Evolutionary conservation across 2,797 vertebrate genomes (phyloP).

Genomic region (Anableps anableps): DNA sequence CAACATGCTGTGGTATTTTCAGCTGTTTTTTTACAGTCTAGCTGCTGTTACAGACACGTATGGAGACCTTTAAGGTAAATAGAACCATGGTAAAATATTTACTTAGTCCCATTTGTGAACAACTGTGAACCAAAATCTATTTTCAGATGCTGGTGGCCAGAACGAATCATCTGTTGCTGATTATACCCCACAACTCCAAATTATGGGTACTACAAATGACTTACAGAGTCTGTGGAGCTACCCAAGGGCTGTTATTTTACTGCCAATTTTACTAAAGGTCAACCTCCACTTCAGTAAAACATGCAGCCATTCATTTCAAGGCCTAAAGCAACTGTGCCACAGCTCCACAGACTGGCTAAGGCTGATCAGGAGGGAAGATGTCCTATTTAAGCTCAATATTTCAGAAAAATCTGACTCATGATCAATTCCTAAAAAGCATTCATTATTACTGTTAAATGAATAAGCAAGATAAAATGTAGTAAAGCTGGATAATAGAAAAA

Average conservation of each 20-base stretch:
- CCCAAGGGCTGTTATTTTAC: conserved; percentile 85
- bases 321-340: conserved; percentile 56
- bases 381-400: conserved; percentile 42
- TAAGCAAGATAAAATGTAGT: background rate
- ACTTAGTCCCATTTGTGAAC: conserved; percentile 83
- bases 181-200: conserved; percentile 86
- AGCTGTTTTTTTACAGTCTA: conserved; percentile 78
- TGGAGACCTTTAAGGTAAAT: conserved; percentile 83
- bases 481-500: conserved; percentile 4
- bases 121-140: conserved; percentile 83
- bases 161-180: conserved; percentile 87
- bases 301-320: conserved; percentile 76
- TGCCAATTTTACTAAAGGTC: conserved; percentile 88
- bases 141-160: conserved; percentile 84
- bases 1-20: conserved; percentile 76
- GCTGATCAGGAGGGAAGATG: conserved; percentile 52
- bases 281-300: conserved; percentile 81
- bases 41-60: conserved; percentile 81
- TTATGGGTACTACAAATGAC: conserved; percentile 88
- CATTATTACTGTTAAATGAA: background rate
- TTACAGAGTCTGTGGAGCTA: conserved; percentile 84
- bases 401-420: conserved; percentile 5
- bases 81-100: conserved; percentile 84
- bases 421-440: background rate
- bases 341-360: conserved; percentile 49